Percentiles rank a stretch among this genome's conserved stretches.
Evolutionary conservation across 2,113 vertebrate species (phyloP).

Genomic region (Cyrtonyx montezumae): DNA sequence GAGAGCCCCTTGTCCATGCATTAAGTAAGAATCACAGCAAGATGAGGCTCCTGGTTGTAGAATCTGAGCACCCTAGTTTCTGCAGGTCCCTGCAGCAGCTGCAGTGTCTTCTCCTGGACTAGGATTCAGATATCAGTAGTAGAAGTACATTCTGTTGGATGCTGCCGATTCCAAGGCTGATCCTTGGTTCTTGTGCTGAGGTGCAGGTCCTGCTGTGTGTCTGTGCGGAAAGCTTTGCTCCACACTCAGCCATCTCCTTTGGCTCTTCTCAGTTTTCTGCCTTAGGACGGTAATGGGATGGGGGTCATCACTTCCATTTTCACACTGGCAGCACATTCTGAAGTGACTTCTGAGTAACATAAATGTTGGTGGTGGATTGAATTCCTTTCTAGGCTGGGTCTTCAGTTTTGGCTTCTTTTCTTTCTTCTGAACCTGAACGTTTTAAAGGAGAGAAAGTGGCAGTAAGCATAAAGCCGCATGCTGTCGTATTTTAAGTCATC

Average conservation of each 20-base stretch:
- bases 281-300: neutral
- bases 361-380: neutral
- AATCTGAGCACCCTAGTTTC: neutral
- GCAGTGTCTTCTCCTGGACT: neutral
- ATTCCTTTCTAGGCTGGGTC: neutral
- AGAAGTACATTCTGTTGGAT: neutral
- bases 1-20: neutral
- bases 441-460: neutral
- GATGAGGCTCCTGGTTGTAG: neutral
- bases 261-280: neutral
- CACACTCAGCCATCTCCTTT: neutral
- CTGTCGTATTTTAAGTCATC: fast-evolving
- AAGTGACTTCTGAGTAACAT: neutral
- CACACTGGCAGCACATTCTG: neutral
- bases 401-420: neutral
- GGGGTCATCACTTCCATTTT: fast-evolving
- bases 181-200: neutral
- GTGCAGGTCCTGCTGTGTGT: neutral
- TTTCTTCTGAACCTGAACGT: neutral
- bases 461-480: neutral
- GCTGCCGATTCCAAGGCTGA: neutral
- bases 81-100: neutral
- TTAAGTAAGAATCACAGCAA: neutral
- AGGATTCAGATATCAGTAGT: neutral
- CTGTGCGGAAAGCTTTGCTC: neutral